phyloP scores from a whole-genome alignment of 2,888 invertebrate species.

The Meganola albula region DNA sequence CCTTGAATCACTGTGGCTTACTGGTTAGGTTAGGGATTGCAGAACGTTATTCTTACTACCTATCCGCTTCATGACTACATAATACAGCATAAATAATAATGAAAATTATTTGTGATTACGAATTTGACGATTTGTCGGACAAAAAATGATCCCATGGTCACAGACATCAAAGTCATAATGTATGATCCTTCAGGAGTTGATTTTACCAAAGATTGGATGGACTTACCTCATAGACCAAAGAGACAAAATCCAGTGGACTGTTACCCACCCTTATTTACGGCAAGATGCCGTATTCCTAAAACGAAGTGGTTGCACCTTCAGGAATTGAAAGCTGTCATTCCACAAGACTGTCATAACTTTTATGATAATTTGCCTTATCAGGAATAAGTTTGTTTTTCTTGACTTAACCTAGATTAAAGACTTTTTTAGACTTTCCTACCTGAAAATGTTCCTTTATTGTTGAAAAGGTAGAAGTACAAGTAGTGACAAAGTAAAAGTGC shows the following conservation, averaged over 20 bases:
- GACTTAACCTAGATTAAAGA: background rate
- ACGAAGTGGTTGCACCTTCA: conserved; percentile 9
- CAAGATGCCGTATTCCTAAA: conserved; percentile 11
- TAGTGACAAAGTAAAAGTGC: no score
- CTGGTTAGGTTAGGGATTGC: conserved; percentile 6
- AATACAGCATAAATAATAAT: conserved; percentile 3
- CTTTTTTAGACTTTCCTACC: background rate
- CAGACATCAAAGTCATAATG: conserved; percentile 13
- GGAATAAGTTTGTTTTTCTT: background rate
- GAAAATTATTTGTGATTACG: no score
- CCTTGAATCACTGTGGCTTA: background rate
- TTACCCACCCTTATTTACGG: conserved; percentile 12
- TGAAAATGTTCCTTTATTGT: conserved; percentile 1
- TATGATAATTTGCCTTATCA: conserved; percentile 1
- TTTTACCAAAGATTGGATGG: conserved; percentile 12
- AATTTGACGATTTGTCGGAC: no score
- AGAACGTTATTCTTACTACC: background rate
- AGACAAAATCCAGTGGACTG: conserved; percentile 7
- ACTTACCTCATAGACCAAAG: conserved; percentile 9
- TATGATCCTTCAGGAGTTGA: conserved; percentile 13
- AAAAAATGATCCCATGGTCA: conserved; percentile 12
- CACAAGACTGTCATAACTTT: conserved; percentile 3
- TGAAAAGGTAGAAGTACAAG: no score
- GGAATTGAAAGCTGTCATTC: conserved; percentile 1
- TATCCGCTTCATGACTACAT: conserved; percentile 4